phyloP scores from a whole-genome alignment of 2,888 invertebrate species.

The Parasteatoda lunata region DNA sequence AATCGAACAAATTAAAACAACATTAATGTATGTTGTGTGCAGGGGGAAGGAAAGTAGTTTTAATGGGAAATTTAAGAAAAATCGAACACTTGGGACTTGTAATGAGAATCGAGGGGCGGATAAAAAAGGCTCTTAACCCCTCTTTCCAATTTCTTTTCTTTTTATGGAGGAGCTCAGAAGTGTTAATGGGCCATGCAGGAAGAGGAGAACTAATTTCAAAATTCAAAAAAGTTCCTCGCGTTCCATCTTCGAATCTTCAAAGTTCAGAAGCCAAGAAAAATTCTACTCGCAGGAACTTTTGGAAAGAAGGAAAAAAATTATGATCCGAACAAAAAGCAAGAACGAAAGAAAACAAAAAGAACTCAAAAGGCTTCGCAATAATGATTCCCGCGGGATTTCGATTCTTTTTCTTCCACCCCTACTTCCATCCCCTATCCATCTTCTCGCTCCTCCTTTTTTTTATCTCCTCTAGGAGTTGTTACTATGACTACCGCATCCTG shows the following conservation, averaged over 20 bases:
- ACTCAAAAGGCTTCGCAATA: conserved; percentile 53
- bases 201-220: too few relatives aligned
- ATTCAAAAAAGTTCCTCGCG: too few relatives aligned
- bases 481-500: conserved; percentile 62
- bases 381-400: conserved; percentile 61
- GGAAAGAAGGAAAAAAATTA: neutral
- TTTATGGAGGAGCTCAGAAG: neutral
- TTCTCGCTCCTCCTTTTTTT: conserved; percentile 33
- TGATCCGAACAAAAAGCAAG: neutral
- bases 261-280: neutral
- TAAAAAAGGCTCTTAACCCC: too few relatives aligned
- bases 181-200: conserved; percentile 52
- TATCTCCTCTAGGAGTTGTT: conserved; percentile 26
- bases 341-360: conserved; percentile 6
- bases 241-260: too few relatives aligned
- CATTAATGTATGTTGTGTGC: too few relatives aligned
- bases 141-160: too few relatives aligned
- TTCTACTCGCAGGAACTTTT: conserved; percentile 22
- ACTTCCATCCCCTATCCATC: conserved; percentile 7
- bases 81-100: too few relatives aligned
- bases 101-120: too few relatives aligned
- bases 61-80: too few relatives aligned
- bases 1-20: too few relatives aligned
- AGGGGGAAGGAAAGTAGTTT: too few relatives aligned
- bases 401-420: neutral